Base-by-base conservation (phyloP, 2,113 vertebrate species). In the Python bivittatus region DNA sequence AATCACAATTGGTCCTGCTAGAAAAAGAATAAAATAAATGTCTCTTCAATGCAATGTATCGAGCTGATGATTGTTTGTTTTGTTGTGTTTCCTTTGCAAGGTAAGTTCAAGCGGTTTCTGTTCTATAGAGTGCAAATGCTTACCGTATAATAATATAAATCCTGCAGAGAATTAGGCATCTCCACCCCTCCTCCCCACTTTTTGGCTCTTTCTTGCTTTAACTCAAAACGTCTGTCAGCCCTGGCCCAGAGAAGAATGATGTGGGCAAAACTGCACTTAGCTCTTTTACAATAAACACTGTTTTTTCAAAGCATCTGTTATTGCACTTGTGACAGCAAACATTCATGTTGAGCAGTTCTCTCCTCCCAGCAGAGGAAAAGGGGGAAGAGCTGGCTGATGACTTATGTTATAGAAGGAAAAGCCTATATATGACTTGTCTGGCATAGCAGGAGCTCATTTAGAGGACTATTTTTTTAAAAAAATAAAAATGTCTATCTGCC, bases 21-120 rank as follows among this genome's bases (percentile, higher is more conserved):
- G 95, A 96, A 95, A 96, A 97, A 93, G 96, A 94, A 96, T 97
- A 97, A 97, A 97, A 95, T 97, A 96, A 96, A 97, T 97, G 95
- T 96, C 96, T 97, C 93, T 96, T 96, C 94, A 95, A 94, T 79
- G 93, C 96, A 97, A 97, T 97, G 97, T 97, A 89, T 95, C 94
- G 96, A 96, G 92, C 88, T 96, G 91, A 91, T 94, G 95, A 95
- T 93, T 95, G 95, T 91, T 93, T 96, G 96, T 91, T 93, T 85
- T 93, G 96, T 95, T 96, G 97, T 95, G 84, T 96, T 97, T 97
- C 95, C 93, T 97, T 97, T 96, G 95, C 95, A 92, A 91, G 94
- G 93, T 95, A 97, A 92, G 96, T 95, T 94, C 94, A 97, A 94
- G 88, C 54, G 20, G 93, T 95, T 94, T 97, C 97, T 97, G 96